Evolutionary conservation across 2,113 vertebrate species (phyloP).

Genomic region (Tenebrosternarchus preto): DNA sequence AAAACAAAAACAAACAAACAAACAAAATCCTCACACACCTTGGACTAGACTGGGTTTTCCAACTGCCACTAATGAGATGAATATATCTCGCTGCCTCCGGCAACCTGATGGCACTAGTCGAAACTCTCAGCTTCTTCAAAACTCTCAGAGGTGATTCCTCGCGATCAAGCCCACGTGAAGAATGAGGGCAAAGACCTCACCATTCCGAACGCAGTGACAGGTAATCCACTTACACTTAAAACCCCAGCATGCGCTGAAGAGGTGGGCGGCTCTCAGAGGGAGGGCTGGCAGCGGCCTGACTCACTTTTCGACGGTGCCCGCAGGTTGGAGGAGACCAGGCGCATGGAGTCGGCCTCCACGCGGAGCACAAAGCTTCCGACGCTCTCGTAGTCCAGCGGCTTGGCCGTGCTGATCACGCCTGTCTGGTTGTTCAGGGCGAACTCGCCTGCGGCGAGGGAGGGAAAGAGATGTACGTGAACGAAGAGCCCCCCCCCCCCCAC

Average conservation of each 20-base stretch:
- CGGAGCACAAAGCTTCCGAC: constrained; percentile 78
- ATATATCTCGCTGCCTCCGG: constrained; percentile 2
- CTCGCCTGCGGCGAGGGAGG: constrained; percentile 65
- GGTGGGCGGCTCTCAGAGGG: no score
- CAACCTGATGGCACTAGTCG: not conserved
- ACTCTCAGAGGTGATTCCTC: not conserved
- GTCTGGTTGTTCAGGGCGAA: constrained; percentile 82
- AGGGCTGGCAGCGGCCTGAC: constrained; percentile 42
- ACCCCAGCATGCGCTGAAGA: no score
- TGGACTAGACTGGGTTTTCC: not conserved
- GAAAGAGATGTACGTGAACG: not conserved
- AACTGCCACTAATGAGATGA: not conserved
- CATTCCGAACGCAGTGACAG: no score
- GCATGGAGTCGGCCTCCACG: constrained; percentile 85
- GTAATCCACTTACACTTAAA: no score
- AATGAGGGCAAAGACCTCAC: no score
- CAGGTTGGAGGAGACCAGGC: constrained; percentile 81
- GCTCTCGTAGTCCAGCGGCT: constrained; percentile 81
- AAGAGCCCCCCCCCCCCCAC: not conserved
- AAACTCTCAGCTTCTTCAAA: not conserved
- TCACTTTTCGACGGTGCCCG: constrained; percentile 88
- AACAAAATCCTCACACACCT: not conserved
- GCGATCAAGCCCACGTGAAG: no score
- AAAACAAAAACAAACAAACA: not conserved
- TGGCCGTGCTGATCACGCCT: constrained; percentile 79